Evolutionary conservation across 2,113 vertebrate genomes (phyloP), one percentile per base, ranked within the genome.

Genomic region (Chauna torquata): DNA sequence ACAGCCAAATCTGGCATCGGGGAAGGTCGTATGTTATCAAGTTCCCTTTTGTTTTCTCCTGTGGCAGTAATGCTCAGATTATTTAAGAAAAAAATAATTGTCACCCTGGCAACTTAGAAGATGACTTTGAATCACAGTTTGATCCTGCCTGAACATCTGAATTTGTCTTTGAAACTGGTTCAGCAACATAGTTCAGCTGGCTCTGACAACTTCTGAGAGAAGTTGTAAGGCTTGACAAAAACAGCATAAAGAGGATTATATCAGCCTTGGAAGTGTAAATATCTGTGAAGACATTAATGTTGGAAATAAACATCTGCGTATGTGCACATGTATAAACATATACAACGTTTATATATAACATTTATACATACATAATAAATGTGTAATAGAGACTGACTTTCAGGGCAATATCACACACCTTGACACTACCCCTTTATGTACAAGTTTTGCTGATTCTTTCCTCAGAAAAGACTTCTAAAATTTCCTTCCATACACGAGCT

Each of bases 211-310:
- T 88, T 85, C 91, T 94, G 59, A 94, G 89, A 69, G 86, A 49
- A 20, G 40, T 59, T 36, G 34, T 72, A 45, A 72, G 38, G 11
- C 78, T 68, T 87, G 77, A 92, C 14, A 58, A 69, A 78, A 89
- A 82, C 71, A 92, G 38, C 75, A 66, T 70, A 30, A 58, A 88
- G n/a, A 82, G 40, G 32, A 92, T 88, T 92, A 83, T 80, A 81
- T 88, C 62, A 86, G 66, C 54, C 71, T 94, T 70, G 82, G 82
- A 95, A 94, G 32, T 86, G n/a, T 72, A 92, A 90, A 94, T 72
- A 32, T 74, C 78, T 80, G 47, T 66, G 68, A 69, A 6, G 71
- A 80, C 71, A 78, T 80, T 68, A 65, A 47, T 42, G 14, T 10
- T 89, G 50, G 58, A 87, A 87, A 66, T 42, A 82, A 85, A 62